Evolutionary conservation across 1,140 invertebrate genomes (phyloP), one percentile per base, ranked within the genome.

Genomic region (Drosophila watanabei): DNA sequence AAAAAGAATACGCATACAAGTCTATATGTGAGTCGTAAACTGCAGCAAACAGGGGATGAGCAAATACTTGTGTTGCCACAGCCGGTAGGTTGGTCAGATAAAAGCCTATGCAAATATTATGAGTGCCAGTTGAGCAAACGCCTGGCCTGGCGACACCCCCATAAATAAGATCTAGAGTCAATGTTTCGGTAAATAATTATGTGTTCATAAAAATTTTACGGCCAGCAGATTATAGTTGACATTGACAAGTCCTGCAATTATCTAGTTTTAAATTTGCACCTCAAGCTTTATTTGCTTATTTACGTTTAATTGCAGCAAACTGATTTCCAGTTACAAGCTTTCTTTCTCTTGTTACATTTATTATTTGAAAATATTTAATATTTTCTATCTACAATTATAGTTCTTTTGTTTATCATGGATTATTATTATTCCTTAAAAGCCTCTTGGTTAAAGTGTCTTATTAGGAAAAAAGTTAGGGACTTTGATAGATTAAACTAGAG

Each of bases 61-160:
- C n/a, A 78, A 82, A 61, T 72, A 63, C 60, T 81, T 73, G 54
- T 88, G 73, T 80, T 84, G 62, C 59, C 76, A 70, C 80, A 84
- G 85, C 80, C 64, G 84, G 59, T 78, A 49, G 84, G 51, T 80
- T 88, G 68, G 45, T 70, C 65, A 81, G 81, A 88, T 88, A 88
- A 81, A 71, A 68, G 24, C 49, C 57, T 62, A 32, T 37, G 58
- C 49, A 58, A 64, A 66, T 66, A 82, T 79, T 82, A 52, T 70
- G 35, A 49, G 30, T 62, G 65, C 65, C 57, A 78, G 64, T 61
- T 68, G 72, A 43, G 71, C 33, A 60, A 71, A 69, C 49, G 63
- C 13, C 52, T 28, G 14, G 16, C n/a, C 43, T 60, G 66, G 14
- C 32, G 37, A 49, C 52, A 71, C 20, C 16, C 48, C n/a, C 51